Percentiles rank a stretch among this genome's conserved stretches.
Conservation (phyloP, 2,888 invertebrate species). For the Synanthedon formicaeformis region DNA sequence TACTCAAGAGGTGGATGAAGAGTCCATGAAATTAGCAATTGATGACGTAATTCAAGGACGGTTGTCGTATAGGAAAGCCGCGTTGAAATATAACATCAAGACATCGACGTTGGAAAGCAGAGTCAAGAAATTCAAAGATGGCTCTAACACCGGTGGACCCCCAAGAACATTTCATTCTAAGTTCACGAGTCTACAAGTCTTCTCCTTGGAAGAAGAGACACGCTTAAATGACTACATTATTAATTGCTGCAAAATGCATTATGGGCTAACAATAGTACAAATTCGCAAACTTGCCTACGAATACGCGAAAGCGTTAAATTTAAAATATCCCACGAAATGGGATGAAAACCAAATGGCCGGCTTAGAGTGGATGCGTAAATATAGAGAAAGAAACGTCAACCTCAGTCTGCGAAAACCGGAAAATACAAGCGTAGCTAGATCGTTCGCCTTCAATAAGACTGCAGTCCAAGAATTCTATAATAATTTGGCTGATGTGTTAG, state of each 20-base stretch:
- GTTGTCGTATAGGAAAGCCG: conserved; percentile 1
- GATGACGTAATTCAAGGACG: conserved; percentile 2
- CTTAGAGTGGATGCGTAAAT: conserved; percentile 5
- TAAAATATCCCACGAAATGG: conserved; percentile 11
- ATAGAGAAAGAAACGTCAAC: conserved; percentile 2
- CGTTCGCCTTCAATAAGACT: conserved; percentile 17
- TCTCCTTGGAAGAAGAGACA: too few species aligned
- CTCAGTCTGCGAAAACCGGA: conserved; percentile 19
- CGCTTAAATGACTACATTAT: too few species aligned
- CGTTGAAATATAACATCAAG: not conserved
- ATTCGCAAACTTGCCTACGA: conserved; percentile 12
- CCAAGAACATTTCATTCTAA: too few species aligned
- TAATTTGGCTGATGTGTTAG: not conserved
- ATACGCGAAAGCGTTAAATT: conserved; percentile 11
- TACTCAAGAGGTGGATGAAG: conserved; percentile 4
- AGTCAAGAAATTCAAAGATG: conserved; percentile 5
- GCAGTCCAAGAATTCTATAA: conserved; percentile 10
- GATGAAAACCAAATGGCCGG: conserved; percentile 9
- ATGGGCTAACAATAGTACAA: conserved; percentile 11
- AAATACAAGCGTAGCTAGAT: conserved; percentile 19
- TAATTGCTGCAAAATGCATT: conserved; percentile 9
- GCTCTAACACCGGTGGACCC: too few species aligned
- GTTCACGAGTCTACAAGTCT: too few species aligned
- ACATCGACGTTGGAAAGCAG: not conserved
- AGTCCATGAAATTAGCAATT: conserved; percentile 3